These are phyloP conservation scores for Polydrusus cervinus DNA, from an alignment of 2,888 invertebrate genomes.

Conservation along the genomic window DNA sequence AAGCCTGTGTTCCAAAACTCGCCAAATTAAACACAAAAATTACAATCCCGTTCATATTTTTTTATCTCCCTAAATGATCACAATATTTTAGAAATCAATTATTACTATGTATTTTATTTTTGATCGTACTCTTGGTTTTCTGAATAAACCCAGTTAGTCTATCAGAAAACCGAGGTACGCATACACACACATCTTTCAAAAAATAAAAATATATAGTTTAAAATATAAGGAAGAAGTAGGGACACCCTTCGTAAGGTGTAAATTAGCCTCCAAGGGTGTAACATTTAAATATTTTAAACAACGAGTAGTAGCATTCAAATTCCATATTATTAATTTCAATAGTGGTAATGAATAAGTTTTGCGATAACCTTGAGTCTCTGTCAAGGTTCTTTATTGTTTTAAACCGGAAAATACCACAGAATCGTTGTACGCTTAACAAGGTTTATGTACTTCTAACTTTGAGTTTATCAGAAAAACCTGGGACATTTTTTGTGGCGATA, in stretches of 20 bases:
- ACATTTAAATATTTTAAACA: constrained; percentile 55
- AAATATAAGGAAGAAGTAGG: constrained; percentile 50
- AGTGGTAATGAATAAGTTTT: constrained; percentile 57
- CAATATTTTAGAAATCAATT: too few species aligned
- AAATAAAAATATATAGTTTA: constrained; percentile 57
- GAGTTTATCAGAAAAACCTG: constrained; percentile 13
- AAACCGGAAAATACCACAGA: constrained; percentile 61
- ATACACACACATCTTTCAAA: constrained; percentile 48
- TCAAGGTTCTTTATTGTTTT: constrained; percentile 65
- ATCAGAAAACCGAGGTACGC: constrained; percentile 55
- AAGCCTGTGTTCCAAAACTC: constrained; percentile 57
- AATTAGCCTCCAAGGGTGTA: constrained; percentile 62
- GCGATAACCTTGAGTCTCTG: constrained; percentile 64
- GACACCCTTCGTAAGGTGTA: constrained; percentile 61
- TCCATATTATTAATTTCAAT: constrained; percentile 61
- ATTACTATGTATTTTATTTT: too few species aligned
- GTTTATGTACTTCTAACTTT: constrained; percentile 38
- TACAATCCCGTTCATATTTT: constrained; percentile 42
- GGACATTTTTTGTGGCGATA: background rate
- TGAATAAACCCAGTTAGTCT: constrained; percentile 42
- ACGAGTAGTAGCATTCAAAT: constrained; percentile 57
- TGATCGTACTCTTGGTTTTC: constrained; percentile 48
- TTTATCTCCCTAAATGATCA: constrained; percentile 5
- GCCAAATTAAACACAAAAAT: constrained; percentile 55
- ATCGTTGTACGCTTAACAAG: constrained; percentile 51